phyloP scores from a whole-genome alignment of 2,888 invertebrate genomes.

The Eupithecia vulgata region DNA sequence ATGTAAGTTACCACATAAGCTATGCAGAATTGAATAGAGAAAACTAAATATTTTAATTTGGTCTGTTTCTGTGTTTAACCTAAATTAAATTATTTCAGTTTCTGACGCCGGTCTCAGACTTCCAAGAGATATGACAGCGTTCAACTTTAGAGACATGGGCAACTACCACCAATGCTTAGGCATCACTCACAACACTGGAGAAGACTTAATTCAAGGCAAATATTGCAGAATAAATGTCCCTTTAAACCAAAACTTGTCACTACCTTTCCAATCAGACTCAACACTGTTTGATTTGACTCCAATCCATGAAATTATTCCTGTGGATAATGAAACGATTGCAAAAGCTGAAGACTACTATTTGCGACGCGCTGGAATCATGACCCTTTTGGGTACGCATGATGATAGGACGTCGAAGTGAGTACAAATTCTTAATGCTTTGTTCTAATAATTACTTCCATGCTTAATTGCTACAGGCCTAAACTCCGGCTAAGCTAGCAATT shows the following conservation, averaged over 20 bases:
- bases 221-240: slow-evolving; percentile 59
- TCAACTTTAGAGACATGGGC: slow-evolving; percentile 54
- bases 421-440: neutral
- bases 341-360: slow-evolving; percentile 19
- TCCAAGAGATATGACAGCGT: slow-evolving; percentile 52
- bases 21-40: neutral
- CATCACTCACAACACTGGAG: slow-evolving; percentile 43
- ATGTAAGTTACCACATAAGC: slow-evolving; percentile 59
- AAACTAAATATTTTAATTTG: neutral
- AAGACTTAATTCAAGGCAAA: slow-evolving; percentile 55
- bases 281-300: slow-evolving; percentile 35
- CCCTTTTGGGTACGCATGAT: neutral
- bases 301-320: slow-evolving; percentile 19
- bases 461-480: neutral
- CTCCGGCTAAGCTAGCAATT: neutral
- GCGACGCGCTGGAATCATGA: slow-evolving; percentile 15
- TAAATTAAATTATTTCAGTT: slow-evolving; percentile 45
- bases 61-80: neutral
- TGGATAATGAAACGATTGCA: slow-evolving; percentile 34
- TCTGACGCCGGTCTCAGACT: slow-evolving; percentile 56
- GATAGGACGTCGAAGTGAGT: neutral
- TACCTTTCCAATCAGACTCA: slow-evolving; percentile 33
- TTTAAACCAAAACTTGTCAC: slow-evolving; percentile 43
- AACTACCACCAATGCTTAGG: slow-evolving; percentile 60
- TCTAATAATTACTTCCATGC: neutral